These are phyloP conservation scores for Scaptomyza graminum DNA, from an alignment of 1,140 invertebrate species.

Conservation along the genomic window DNA sequence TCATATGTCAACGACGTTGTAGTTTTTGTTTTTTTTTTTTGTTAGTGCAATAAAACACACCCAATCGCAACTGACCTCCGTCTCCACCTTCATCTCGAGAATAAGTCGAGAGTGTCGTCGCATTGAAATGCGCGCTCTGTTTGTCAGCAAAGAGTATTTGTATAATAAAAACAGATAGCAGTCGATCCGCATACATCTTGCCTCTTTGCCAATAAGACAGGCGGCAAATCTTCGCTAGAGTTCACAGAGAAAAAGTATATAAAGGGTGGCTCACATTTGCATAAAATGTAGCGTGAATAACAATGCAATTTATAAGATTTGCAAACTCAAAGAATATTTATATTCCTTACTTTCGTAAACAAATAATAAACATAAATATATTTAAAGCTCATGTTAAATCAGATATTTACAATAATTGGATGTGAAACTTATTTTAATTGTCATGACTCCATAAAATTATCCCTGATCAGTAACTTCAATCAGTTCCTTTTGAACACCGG, in stretches of 20 bases:
- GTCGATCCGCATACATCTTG: constrained; percentile 18
- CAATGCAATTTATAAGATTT: neutral
- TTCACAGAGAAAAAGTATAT: neutral
- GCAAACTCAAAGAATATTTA: too few species aligned
- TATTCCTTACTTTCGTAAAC: too few species aligned
- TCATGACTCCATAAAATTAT: neutral
- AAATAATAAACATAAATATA: neutral
- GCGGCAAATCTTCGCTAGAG: constrained; percentile 8
- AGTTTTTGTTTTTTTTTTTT: neutral
- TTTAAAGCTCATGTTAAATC: neutral
- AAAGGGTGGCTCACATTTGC: neutral
- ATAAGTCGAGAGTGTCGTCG: constrained; percentile 3
- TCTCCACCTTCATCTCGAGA: constrained; percentile 19
- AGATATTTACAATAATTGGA: neutral
- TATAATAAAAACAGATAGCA: constrained; percentile 1
- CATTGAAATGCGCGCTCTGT: constrained; percentile 12
- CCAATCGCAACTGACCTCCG: constrained; percentile 37
- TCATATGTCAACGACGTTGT: constrained; percentile 3
- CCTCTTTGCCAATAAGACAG: neutral
- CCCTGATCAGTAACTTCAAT: neutral
- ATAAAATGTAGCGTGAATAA: neutral
- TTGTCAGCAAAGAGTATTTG: constrained; percentile 13
- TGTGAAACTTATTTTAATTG: neutral
- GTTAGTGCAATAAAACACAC: constrained; percentile 49
- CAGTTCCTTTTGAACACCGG: constrained; percentile 5